These are phyloP conservation scores for Rhinoderma darwinii DNA, from an alignment of 2,113 vertebrate species.

Conservation along the genomic window DNA sequence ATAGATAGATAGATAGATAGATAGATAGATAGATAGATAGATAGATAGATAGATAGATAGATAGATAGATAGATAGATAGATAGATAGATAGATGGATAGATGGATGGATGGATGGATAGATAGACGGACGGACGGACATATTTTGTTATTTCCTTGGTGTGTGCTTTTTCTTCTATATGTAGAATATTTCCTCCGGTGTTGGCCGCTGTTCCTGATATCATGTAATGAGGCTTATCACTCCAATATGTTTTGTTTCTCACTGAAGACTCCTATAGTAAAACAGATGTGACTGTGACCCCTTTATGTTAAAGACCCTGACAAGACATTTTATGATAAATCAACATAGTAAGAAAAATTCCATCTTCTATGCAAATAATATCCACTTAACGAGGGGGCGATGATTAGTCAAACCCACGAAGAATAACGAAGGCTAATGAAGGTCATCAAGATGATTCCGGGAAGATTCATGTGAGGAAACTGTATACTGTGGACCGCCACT, in stretches of 20 bases:
- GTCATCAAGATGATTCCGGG: neutral
- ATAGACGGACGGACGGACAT: neutral
- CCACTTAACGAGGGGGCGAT: neutral
- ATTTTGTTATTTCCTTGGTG: neutral
- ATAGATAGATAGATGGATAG: conserved; percentile 1
- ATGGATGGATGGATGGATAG: conserved; percentile 1
- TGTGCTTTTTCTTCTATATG: neutral
- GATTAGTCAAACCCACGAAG: neutral
- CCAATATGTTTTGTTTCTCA: neutral
- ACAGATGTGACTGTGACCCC: conserved; percentile 46
- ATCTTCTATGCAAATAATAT: conserved; percentile 15
- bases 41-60: neutral
- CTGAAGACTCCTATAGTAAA: conserved; percentile 35
- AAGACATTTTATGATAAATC: conserved; percentile 27
- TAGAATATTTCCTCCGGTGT: neutral
- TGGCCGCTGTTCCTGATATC: neutral
- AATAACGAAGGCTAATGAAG: neutral
- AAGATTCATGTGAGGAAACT: no score
- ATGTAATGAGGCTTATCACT: conserved; percentile 50
- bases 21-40: conserved; percentile 13
- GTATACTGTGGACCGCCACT: no score
- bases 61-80: neutral
- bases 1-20: neutral
- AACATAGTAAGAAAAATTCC: neutral
- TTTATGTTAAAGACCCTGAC: neutral